These are phyloP conservation scores for Anoplius nigerrimus DNA, from an alignment of 2,888 invertebrate genomes.

Conservation along the genomic window DNA sequence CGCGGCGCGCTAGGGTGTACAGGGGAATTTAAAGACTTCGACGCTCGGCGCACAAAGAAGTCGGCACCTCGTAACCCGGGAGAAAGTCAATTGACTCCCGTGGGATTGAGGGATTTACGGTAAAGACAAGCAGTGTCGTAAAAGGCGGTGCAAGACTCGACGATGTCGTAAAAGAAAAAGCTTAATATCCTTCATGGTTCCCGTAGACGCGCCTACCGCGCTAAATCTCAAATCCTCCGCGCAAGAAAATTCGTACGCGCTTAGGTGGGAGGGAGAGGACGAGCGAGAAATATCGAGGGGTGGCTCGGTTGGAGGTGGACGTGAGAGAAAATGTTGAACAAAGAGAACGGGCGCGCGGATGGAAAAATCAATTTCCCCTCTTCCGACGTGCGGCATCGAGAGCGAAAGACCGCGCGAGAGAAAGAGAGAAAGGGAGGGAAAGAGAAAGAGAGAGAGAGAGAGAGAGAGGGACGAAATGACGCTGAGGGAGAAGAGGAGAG, in stretches of 20 bases:
- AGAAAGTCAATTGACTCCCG: constrained; percentile 62
- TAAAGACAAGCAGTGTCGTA: constrained; percentile 59
- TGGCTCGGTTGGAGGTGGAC: background rate
- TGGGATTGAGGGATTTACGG: constrained; percentile 61
- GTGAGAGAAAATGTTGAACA: constrained; percentile 18
- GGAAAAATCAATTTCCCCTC: constrained; percentile 35
- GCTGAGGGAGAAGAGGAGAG: background rate
- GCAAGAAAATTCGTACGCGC: constrained; percentile 29
- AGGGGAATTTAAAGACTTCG: background rate
- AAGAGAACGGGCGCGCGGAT: constrained; percentile 19
- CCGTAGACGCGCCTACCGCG: constrained; percentile 42
- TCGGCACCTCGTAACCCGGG: constrained; percentile 52
- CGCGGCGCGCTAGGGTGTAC: constrained; percentile 13
- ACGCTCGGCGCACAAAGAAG: constrained; percentile 3
- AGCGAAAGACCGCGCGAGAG: constrained; percentile 22
- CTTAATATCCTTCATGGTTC: constrained; percentile 58
- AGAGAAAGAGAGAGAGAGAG: constrained; percentile 6
- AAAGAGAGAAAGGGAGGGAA: background rate
- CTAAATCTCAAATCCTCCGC: constrained; percentile 32
- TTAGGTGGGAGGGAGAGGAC: background rate
- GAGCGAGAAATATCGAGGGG: background rate
- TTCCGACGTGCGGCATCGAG: constrained; percentile 19
- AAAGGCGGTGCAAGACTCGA: constrained; percentile 41
- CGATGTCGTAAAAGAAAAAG: constrained; percentile 59
- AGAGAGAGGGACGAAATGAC: constrained; percentile 9